Conservation (phyloP, 2,888 invertebrate species). For the Lathronympha strigana region DNA sequence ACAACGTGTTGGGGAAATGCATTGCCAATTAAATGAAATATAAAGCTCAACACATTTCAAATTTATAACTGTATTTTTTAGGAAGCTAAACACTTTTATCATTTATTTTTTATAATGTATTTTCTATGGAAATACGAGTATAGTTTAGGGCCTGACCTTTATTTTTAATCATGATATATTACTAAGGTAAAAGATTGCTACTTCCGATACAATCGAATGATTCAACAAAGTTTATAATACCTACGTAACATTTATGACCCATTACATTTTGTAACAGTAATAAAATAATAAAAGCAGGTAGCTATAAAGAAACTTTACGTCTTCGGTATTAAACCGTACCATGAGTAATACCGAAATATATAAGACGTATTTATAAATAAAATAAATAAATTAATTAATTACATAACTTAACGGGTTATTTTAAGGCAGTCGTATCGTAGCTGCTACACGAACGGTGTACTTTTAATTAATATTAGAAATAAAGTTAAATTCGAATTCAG, state of each 20-base stretch:
- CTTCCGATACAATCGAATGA: not conserved
- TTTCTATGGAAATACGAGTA: too few relatives aligned
- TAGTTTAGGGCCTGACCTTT: not conserved
- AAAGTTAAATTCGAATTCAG: too few relatives aligned
- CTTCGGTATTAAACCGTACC: not conserved
- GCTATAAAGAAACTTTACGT: slow-evolving; percentile 2
- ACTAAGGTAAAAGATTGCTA: not conserved
- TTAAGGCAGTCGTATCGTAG: not conserved
- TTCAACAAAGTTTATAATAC: not conserved
- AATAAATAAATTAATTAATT: not conserved
- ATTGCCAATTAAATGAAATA: not conserved
- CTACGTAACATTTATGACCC: not conserved
- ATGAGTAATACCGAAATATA: not conserved
- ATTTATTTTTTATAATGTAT: too few relatives aligned
- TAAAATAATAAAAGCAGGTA: not conserved
- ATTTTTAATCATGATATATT: not conserved
- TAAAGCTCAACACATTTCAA: not conserved
- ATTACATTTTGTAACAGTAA: not conserved
- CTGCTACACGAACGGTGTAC: too few relatives aligned
- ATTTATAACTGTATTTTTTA: too few relatives aligned
- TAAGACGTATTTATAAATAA: not conserved
- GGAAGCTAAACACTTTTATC: too few relatives aligned
- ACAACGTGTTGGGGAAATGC: not conserved
- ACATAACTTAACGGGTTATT: not conserved
- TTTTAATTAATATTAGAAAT: too few relatives aligned